Conservation (phyloP, 2,113 vertebrate genomes). For the Nicator chloris region DNA sequence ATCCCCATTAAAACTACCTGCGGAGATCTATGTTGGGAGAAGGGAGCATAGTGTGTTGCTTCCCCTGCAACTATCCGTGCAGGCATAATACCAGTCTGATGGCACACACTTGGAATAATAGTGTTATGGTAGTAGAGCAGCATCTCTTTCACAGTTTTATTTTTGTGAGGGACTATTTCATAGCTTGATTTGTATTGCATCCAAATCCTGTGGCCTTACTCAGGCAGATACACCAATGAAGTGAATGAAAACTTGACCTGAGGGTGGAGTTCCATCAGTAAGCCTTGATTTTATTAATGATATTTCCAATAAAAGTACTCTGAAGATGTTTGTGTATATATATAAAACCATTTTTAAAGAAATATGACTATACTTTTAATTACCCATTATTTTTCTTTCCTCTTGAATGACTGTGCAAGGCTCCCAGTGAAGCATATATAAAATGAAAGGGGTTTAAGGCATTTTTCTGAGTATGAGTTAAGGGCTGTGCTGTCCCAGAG, state of each 20-base stretch:
- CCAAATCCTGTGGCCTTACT: background rate
- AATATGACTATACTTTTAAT: background rate
- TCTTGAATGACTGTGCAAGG: background rate
- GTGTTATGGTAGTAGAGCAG: background rate
- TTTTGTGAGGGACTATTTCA: slow-evolving; percentile 4
- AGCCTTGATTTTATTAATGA: background rate
- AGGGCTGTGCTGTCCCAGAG: background rate
- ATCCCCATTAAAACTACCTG: slow-evolving; percentile 68
- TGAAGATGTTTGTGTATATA: background rate
- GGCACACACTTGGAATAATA: background rate
- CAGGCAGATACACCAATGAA: background rate
- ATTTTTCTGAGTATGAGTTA: background rate
- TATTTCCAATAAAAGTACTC: background rate
- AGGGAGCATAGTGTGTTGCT: background rate
- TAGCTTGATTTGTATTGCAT: background rate
- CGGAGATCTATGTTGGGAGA: slow-evolving; percentile 15
- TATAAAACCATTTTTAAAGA: background rate
- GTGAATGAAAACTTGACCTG: background rate
- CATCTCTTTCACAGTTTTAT: background rate
- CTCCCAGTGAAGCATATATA: background rate
- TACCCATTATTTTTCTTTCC: background rate
- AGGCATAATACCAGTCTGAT: background rate
- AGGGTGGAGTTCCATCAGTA: background rate
- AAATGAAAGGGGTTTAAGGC: slow-evolving; percentile 20
- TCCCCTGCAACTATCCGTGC: background rate